Conservation (phyloP, 2,888 invertebrate genomes). For the Drosophila imparisetae region DNA sequence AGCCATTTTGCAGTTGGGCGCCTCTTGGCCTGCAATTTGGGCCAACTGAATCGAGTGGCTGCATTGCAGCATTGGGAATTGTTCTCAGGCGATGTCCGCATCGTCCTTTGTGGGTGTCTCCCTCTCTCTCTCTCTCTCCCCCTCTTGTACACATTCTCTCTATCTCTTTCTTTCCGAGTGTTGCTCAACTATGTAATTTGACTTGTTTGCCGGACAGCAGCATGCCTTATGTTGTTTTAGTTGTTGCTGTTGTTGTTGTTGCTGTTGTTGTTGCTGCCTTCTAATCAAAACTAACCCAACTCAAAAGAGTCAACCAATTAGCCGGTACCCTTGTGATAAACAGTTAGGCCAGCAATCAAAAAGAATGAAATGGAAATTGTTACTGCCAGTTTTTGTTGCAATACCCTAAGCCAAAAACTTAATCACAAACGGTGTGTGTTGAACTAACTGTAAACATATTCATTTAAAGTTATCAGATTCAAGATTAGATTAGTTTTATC, state of each 20-base stretch:
- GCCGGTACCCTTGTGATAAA: constrained; percentile 64
- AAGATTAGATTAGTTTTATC: background rate
- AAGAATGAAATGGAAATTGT: constrained; percentile 53
- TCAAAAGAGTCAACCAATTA: constrained; percentile 69
- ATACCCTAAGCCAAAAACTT: constrained; percentile 17
- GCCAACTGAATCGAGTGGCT: constrained; percentile 28
- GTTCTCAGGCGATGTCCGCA: constrained; percentile 5
- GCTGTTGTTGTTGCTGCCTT: constrained; percentile 31
- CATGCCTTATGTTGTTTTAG: constrained; percentile 5
- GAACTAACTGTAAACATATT: background rate
- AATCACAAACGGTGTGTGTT: background rate
- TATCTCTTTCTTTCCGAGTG: background rate
- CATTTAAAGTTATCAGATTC: background rate
- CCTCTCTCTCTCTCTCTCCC: constrained; percentile 4
- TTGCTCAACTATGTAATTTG: constrained; percentile 45
- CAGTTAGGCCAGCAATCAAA: constrained; percentile 58
- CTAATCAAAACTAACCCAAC: constrained; percentile 68
- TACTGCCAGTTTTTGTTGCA: constrained; percentile 18
- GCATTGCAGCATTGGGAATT: constrained; percentile 32
- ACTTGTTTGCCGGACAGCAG: constrained; percentile 32
- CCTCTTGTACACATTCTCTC: background rate
- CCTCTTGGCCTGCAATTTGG: constrained; percentile 53
- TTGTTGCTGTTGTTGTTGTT: constrained; percentile 6
- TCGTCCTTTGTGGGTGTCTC: constrained; percentile 27
- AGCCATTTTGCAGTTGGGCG: constrained; percentile 59